Percentiles rank a stretch among this genome's conserved stretches.
Conservation (phyloP, 2,113 vertebrate genomes). For the Gnathonemus echidnorhynchus region DNA sequence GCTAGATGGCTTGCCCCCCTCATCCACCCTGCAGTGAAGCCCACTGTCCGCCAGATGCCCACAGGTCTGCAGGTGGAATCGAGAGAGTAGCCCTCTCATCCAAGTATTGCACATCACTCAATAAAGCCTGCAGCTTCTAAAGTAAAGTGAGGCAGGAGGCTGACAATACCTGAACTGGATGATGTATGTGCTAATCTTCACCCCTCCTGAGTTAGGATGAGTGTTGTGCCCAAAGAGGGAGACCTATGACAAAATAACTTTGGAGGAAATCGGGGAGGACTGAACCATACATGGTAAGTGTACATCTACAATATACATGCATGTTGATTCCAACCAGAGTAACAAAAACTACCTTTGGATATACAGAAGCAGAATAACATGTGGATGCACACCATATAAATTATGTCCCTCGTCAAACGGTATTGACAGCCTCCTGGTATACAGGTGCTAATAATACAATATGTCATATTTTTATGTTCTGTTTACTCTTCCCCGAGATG, state of each 20-base stretch:
- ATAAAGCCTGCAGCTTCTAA: not conserved
- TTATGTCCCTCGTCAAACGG: not conserved
- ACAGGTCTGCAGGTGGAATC: slow-evolving; percentile 6
- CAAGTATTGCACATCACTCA: slow-evolving; percentile 3
- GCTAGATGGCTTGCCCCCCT: not conserved
- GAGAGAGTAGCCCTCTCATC: not conserved
- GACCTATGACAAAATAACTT: not conserved
- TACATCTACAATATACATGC: not conserved
- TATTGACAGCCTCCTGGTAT: not conserved
- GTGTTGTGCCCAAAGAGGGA: not conserved
- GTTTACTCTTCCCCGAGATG: not conserved
- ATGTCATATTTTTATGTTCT: not conserved
- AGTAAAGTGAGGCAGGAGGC: not conserved
- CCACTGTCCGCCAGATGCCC: slow-evolving; percentile 5
- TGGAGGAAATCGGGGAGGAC: not conserved
- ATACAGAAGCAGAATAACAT: not conserved
- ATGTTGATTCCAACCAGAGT: not conserved
- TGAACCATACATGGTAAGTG: not conserved
- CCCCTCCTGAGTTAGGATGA: not conserved
- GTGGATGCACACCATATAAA: not conserved
- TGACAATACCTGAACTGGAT: not conserved
- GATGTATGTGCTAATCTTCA: not conserved
- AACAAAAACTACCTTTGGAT: not conserved
- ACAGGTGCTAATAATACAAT: not conserved
- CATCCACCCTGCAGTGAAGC: not conserved